Evolutionary conservation across 2,113 vertebrate genomes (phyloP).

Genomic region (Hippolais icterina): DNA sequence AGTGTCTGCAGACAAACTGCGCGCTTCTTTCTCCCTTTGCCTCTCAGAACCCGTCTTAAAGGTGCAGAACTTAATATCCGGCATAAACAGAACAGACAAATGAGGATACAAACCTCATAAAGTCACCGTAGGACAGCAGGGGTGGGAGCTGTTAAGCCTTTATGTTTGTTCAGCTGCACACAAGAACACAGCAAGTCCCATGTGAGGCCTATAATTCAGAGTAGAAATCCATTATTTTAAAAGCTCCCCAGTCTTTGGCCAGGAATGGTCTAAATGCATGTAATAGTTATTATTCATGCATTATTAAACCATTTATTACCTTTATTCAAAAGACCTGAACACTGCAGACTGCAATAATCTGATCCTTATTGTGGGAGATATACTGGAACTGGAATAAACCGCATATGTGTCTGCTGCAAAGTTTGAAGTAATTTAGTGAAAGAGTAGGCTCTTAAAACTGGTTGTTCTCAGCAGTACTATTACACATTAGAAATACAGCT

Average conservation of each 20-base stretch:
- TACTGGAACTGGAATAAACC: background rate
- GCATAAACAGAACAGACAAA: background rate
- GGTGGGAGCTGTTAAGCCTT: background rate
- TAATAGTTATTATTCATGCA: background rate
- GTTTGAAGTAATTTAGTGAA: background rate
- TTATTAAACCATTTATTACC: background rate
- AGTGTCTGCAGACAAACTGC: background rate
- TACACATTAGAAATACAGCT: background rate
- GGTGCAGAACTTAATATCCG: background rate
- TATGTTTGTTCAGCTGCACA: background rate
- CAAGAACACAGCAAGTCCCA: accelerated
- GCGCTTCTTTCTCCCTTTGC: background rate
- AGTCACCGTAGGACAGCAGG: background rate
- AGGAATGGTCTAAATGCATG: background rate
- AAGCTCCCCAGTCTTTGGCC: background rate
- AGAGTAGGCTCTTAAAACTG: background rate
- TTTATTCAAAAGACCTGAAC: background rate
- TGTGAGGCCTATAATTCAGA: background rate
- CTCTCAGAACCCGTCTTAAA: background rate
- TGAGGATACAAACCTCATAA: background rate
- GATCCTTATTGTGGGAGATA: background rate
- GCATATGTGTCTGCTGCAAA: background rate
- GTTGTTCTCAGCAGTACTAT: background rate
- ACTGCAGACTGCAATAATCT: background rate
- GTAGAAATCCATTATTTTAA: background rate